Evolutionary conservation across 2,113 vertebrate genomes (phyloP).

Genomic region (Eulemur rufifrons): DNA sequence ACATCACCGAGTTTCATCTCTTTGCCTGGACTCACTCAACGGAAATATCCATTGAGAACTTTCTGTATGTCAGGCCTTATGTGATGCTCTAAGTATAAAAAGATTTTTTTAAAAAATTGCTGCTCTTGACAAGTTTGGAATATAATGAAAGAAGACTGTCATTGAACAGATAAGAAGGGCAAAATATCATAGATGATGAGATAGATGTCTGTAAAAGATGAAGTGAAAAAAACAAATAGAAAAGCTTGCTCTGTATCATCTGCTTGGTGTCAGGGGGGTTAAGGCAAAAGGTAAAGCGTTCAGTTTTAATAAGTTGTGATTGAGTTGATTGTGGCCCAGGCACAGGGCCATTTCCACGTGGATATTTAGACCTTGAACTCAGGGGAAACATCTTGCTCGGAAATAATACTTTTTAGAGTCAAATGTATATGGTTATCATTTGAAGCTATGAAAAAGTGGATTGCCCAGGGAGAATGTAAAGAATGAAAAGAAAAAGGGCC

Average conservation of each 20-base stretch:
- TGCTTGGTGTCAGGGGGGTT: background rate
- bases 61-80: background rate
- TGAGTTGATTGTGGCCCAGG: background rate
- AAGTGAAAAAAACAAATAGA: background rate
- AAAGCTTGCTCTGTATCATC: background rate
- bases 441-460: background rate
- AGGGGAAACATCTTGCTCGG: background rate
- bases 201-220: background rate
- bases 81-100: background rate
- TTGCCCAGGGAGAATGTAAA: background rate
- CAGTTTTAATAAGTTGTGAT: background rate
- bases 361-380: background rate
- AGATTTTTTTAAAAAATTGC: background rate
- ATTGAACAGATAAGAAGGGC: background rate
- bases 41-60: background rate
- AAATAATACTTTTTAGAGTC: background rate
- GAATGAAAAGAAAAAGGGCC: background rate
- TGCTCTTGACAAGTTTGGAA: background rate
- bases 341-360: background rate
- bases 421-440: background rate
- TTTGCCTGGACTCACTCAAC: background rate
- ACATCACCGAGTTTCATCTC: background rate
- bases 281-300: background rate
- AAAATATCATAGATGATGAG: background rate
- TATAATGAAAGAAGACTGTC: background rate